Conservation (phyloP, 2,113 vertebrate species). For the Tringa solitaria region DNA sequence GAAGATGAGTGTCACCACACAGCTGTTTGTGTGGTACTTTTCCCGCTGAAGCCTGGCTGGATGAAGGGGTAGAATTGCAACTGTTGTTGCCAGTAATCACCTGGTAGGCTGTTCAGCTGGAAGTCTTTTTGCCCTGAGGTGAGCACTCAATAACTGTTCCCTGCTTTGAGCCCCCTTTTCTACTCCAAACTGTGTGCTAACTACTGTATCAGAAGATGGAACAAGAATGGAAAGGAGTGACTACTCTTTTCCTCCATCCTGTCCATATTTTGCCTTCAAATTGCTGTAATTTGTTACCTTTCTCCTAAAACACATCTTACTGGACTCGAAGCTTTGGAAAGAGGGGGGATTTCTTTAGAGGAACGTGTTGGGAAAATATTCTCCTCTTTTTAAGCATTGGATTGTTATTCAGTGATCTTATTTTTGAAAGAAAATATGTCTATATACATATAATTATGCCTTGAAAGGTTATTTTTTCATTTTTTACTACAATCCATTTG, state of each 20-base stretch:
- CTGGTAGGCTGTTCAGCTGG: not conserved
- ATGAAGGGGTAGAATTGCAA: not conserved
- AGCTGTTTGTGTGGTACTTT: not conserved
- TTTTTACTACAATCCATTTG: not conserved
- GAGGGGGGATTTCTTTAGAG: not conserved
- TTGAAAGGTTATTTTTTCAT: conserved; percentile 7
- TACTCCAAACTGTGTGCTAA: not conserved
- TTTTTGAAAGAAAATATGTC: not conserved
- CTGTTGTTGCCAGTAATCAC: not conserved
- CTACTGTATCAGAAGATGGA: not conserved
- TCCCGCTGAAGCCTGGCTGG: not conserved
- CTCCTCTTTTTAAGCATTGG: not conserved
- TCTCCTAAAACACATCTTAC: not conserved
- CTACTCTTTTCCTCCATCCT: not conserved
- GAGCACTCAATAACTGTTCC: not conserved
- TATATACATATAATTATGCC: not conserved
- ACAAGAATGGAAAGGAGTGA: not conserved
- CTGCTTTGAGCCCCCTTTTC: not conserved
- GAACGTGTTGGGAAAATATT: not conserved
- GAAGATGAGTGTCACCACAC: not conserved
- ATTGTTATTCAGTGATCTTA: not conserved
- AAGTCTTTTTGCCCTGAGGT: not conserved
- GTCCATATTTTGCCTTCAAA: not conserved
- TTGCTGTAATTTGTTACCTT: not conserved
- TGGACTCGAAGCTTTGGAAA: not conserved